Evolutionary conservation across 2,113 vertebrate species (phyloP).

Genomic region (Coptodon rendalli): DNA sequence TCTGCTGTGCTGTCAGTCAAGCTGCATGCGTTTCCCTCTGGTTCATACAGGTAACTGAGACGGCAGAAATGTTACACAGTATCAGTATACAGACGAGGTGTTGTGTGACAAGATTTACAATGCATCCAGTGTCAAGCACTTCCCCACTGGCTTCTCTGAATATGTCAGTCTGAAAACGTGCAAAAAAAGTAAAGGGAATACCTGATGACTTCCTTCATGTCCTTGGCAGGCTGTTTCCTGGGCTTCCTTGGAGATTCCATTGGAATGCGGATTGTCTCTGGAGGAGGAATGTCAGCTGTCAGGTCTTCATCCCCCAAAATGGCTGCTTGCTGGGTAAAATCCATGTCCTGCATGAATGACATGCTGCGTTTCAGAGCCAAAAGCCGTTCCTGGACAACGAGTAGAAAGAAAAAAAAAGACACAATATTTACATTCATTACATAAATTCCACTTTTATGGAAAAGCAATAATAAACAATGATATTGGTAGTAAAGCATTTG

Average conservation of each 20-base stretch:
- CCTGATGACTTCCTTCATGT: conserved; percentile 89
- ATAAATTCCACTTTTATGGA: not conserved
- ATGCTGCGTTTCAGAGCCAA: conserved; percentile 98
- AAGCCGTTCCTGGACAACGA: conserved; percentile 91
- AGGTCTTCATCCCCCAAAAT: conserved; percentile 91
- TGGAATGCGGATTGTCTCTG: conserved; percentile 83
- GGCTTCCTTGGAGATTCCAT: conserved; percentile 91
- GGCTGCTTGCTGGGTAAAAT: conserved; percentile 97
- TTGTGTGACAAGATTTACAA: not conserved
- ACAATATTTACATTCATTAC: conserved; percentile 70
- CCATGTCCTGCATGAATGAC: conserved; percentile 99
- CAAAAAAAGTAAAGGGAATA: conserved; percentile 50
- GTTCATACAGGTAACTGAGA: conserved; percentile 87
- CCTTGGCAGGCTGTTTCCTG: conserved; percentile 89
- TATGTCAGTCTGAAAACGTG: not conserved
- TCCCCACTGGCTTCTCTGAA: not conserved
- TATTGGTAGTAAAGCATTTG: not conserved
- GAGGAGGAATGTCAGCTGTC: conserved; percentile 79
- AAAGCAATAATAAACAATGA: not conserved
- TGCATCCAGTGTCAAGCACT: not conserved
- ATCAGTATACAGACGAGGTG: not conserved
- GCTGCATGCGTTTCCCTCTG: conserved; percentile 94
- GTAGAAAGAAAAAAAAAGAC: conserved; percentile 71
- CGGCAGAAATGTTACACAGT: not conserved
- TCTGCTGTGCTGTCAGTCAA: conserved; percentile 95